Evolutionary conservation across 2,888 invertebrate species (phyloP).

Genomic region (Rambutsinella grinnellia): DNA sequence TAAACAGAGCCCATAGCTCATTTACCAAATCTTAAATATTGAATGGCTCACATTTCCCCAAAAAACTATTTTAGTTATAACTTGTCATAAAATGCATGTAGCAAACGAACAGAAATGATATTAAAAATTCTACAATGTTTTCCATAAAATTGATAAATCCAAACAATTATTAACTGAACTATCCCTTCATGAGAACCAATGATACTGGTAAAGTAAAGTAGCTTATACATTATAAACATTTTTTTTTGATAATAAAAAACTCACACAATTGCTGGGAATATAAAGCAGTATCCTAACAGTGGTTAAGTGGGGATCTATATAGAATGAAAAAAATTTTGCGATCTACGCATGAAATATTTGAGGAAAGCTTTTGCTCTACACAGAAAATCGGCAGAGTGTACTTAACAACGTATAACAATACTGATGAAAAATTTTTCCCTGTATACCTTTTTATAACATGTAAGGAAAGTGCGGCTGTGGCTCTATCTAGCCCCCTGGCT

Average conservation of each 20-base stretch:
- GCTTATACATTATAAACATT: background rate
- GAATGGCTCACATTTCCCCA: background rate
- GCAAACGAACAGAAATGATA: background rate
- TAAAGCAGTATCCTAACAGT: background rate
- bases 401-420: background rate
- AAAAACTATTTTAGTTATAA: background rate
- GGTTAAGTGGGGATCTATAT: background rate
- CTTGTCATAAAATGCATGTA: background rate
- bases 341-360: conserved; percentile 6
- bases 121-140: background rate
- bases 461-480: conserved; percentile 43
- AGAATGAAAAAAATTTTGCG: background rate
- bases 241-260: background rate
- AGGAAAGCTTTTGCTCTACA: background rate
- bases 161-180: too few relatives aligned
- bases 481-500: conserved; percentile 58
- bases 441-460: conserved; percentile 2
- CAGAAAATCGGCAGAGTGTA: background rate
- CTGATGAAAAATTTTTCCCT: conserved; percentile 22
- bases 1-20: too few relatives aligned
- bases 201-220: background rate
- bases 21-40: too few relatives aligned
- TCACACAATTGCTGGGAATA: background rate
- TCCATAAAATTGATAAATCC: too few relatives aligned
- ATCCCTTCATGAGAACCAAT: background rate